Percentiles rank a stretch among this genome's conserved stretches.
Evolutionary conservation across 2,797 vertebrate genomes (phyloP).

Genomic region (Hippocampus kuda): DNA sequence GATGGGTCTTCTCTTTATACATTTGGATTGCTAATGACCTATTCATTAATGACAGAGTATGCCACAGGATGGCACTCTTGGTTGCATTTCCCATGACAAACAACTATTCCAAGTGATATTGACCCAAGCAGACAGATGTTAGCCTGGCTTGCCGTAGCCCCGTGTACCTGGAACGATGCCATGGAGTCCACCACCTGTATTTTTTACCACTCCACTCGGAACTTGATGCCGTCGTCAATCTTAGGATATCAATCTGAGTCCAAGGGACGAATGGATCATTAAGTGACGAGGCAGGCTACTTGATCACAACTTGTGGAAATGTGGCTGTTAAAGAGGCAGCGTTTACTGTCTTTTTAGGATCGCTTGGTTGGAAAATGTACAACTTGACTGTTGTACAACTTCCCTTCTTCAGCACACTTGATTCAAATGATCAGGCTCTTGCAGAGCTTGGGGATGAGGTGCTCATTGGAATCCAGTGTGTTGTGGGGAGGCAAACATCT

Average conservation of each 20-base stretch:
- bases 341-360: not conserved
- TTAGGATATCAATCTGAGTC: constrained; percentile 9
- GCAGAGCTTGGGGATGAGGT: too few relatives aligned
- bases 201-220: constrained; percentile 7
- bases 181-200: constrained; percentile 33
- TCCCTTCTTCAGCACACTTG: too few relatives aligned
- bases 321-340: not conserved
- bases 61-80: constrained; percentile 22
- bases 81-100: constrained; percentile 23
- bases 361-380: not conserved
- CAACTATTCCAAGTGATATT: constrained; percentile 31
- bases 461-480: too few relatives aligned
- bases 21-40: constrained; percentile 49
- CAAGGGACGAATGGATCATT: not conserved
- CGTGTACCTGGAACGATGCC: constrained; percentile 25
- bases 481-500: too few relatives aligned
- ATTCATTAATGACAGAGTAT: constrained; percentile 43
- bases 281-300: not conserved
- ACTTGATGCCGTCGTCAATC: constrained; percentile 26
- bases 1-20: constrained; percentile 13
- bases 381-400: not conserved
- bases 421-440: too few relatives aligned
- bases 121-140: constrained; percentile 18
- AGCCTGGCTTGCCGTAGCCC: constrained; percentile 17
- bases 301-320: not conserved